These are phyloP conservation scores for Octodon degus DNA, from an alignment of 2,113 vertebrate genomes.

Conservation along the genomic window DNA sequence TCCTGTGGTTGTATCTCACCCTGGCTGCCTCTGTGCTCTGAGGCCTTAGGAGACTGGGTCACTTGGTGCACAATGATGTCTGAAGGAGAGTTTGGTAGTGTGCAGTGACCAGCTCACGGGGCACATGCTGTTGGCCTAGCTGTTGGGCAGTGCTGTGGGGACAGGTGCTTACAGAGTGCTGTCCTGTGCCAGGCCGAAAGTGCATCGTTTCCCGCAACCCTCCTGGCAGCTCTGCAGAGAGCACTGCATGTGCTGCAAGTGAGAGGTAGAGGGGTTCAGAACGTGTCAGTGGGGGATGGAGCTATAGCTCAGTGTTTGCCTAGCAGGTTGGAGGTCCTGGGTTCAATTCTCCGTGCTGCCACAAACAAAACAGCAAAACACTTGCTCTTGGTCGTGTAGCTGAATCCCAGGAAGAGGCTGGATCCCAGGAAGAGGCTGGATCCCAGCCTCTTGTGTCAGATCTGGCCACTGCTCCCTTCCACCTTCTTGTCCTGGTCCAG, in stretches of 20 bases:
- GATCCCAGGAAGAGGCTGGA: not conserved
- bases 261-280: not conserved
- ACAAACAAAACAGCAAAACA: not conserved
- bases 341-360: not conserved
- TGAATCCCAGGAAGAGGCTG: not conserved
- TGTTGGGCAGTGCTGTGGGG: not conserved
- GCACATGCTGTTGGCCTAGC: rapidly evolving
- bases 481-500: not conserved
- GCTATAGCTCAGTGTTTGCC: not conserved
- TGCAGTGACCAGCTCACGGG: rapidly evolving
- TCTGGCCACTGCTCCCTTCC: not conserved
- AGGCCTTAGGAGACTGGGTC: not conserved
- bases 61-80: not conserved
- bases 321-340: too few species aligned
- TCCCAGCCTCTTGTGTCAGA: not conserved
- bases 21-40: not conserved
- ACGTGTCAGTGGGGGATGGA: not conserved
- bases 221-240: not conserved
- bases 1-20: not conserved
- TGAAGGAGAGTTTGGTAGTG: not conserved
- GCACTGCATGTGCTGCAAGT: not conserved
- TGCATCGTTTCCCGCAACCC: not conserved
- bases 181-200: not conserved
- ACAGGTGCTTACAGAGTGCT: not conserved
- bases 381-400: not conserved